Conservation (phyloP, 2,888 invertebrate genomes). For the Omphaloscelis lunosa region DNA sequence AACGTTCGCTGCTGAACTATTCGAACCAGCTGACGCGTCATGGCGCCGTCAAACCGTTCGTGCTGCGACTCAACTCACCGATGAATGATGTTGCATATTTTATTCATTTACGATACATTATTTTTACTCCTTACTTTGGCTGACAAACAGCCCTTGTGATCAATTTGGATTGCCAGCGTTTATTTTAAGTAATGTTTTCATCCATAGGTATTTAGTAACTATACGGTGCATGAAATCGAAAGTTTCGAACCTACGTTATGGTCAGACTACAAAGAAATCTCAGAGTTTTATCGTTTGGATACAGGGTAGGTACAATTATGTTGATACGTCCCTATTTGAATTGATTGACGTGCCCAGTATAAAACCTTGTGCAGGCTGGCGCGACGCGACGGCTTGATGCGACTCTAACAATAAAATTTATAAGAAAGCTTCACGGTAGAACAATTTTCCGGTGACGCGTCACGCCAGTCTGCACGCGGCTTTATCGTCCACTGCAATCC, state of each 20-base stretch:
- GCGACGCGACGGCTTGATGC: no score
- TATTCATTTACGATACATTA: conserved; percentile 52
- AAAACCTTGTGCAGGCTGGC: not conserved
- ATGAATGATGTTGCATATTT: conserved; percentile 65
- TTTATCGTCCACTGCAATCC: not conserved
- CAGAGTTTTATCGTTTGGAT: not conserved
- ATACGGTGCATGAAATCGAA: conserved; percentile 22
- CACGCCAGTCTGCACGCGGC: no score
- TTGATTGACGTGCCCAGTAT: not conserved
- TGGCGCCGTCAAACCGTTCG: conserved; percentile 78
- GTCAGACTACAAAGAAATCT: not conserved
- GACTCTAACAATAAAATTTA: no score
- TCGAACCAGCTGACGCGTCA: conserved; percentile 80
- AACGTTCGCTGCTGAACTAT: conserved; percentile 78
- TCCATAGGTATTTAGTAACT: conserved; percentile 10
- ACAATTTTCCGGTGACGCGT: no score
- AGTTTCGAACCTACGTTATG: conserved; percentile 19
- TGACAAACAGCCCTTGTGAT: conserved; percentile 28
- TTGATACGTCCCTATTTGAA: not conserved
- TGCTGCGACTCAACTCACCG: conserved; percentile 50
- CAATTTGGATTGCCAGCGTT: conserved; percentile 31
- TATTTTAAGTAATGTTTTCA: conserved; percentile 40
- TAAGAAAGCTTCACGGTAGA: no score
- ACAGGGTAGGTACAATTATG: not conserved
- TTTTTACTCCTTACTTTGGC: conserved; percentile 49